These are phyloP conservation scores for Papilio polytes DNA, from an alignment of 1,140 invertebrate species.

Conservation along the genomic window DNA sequence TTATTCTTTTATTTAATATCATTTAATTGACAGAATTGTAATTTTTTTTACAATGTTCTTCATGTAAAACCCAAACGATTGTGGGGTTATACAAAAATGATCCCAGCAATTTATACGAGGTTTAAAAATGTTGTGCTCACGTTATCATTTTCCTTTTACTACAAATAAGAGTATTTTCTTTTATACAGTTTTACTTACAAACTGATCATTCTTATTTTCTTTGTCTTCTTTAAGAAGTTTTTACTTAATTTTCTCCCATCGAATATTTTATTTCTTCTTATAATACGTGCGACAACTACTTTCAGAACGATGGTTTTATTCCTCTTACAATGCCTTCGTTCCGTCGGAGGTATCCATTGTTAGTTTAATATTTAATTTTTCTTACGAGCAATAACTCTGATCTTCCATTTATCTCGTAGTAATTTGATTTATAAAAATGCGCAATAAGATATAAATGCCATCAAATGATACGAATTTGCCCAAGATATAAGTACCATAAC, in stretches of 20 bases:
- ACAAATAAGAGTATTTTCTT: not conserved
- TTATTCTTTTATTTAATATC: not conserved
- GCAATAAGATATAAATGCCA: not conserved
- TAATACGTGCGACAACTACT: too few relatives aligned
- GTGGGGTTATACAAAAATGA: not conserved
- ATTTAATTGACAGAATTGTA: not conserved
- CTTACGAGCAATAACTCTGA: too few relatives aligned
- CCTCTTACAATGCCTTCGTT: too few relatives aligned
- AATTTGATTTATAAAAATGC: not conserved
- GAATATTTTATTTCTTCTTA: too few relatives aligned
- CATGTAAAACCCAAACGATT: not conserved
- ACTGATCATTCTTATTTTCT: not conserved
- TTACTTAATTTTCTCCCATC: too few relatives aligned
- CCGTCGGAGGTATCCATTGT: too few relatives aligned
- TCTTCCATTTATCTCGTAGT: not conserved
- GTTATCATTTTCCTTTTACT: not conserved
- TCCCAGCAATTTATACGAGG: not conserved
- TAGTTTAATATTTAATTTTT: too few relatives aligned
- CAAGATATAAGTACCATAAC: constrained; percentile 9
- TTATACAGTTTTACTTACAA: not conserved
- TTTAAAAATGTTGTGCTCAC: too few relatives aligned
- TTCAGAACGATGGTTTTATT: too few relatives aligned
- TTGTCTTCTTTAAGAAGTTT: not conserved
- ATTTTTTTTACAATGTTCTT: not conserved
- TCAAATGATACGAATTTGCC: not conserved